Evolutionary conservation across 2,797 vertebrate genomes (phyloP).

Genomic region (Sebastes alutus): DNA sequence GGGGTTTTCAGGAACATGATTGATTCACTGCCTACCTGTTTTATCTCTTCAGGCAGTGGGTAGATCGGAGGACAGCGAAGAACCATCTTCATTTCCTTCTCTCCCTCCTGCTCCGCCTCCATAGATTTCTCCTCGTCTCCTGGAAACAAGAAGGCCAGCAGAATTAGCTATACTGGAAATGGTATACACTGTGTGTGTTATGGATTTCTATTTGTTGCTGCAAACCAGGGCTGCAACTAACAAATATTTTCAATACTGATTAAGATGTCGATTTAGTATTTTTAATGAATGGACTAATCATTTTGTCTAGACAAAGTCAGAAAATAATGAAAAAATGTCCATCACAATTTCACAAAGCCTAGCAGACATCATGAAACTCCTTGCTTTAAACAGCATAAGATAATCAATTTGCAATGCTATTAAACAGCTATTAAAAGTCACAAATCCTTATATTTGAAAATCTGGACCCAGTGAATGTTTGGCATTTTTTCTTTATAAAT

Average conservation of each 20-base stretch:
- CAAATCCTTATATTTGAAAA: background rate
- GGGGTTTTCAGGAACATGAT: background rate
- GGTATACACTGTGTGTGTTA: background rate
- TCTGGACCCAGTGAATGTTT: background rate
- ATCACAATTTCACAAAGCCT: background rate
- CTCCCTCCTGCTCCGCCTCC: slow-evolving; percentile 36
- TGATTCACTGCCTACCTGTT: slow-evolving; percentile 80
- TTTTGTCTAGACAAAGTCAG: background rate
- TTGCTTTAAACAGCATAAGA: background rate
- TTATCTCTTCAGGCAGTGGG: slow-evolving; percentile 88
- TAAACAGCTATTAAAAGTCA: background rate
- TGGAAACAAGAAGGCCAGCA: slow-evolving; percentile 46
- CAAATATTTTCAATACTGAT: background rate
- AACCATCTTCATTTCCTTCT: slow-evolving; percentile 77
- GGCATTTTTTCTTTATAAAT: background rate
- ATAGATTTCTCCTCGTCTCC: slow-evolving; percentile 51
- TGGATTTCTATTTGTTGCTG: background rate
- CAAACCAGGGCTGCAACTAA: background rate
- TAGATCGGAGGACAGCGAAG: slow-evolving; percentile 75
- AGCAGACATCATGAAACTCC: background rate
- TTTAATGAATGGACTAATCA: background rate
- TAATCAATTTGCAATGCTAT: background rate
- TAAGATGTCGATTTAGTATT: background rate
- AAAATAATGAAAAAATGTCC: background rate
- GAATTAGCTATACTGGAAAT: slow-evolving; percentile 5